Conservation (phyloP, 2,888 invertebrate species). For the Conops quadrifasciatus region DNA sequence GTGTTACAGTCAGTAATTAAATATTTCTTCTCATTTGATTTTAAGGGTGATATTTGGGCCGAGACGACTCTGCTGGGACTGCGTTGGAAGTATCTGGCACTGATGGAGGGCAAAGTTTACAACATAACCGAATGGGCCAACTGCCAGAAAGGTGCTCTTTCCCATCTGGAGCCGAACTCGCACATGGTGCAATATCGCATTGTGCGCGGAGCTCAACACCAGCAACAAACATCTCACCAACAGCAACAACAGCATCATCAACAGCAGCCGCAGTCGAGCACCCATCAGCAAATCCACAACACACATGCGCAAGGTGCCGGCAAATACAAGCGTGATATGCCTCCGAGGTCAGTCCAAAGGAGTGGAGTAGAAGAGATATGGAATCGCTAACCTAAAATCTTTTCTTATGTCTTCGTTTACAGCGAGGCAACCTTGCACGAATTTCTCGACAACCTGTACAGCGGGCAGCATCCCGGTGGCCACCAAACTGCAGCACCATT, state of each 20-base stretch:
- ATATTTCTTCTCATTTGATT: slow-evolving; percentile 20
- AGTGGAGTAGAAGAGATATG: too few relatives aligned
- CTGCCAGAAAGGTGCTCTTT: slow-evolving; percentile 74
- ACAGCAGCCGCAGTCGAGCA: slow-evolving; percentile 45
- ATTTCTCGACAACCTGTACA: slow-evolving; percentile 64
- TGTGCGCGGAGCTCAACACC: slow-evolving; percentile 64
- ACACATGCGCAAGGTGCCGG: slow-evolving; percentile 51
- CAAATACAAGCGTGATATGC: slow-evolving; percentile 46
- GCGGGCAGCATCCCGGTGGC: slow-evolving; percentile 62
- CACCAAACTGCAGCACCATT: slow-evolving; percentile 53
- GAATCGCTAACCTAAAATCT: too few relatives aligned
- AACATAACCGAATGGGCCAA: slow-evolving; percentile 98
- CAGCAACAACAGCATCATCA: slow-evolving; percentile 53
- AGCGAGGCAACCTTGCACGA: slow-evolving; percentile 64
- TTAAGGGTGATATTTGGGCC: slow-evolving; percentile 94
- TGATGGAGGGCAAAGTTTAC: slow-evolving; percentile 95
- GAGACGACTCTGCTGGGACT: slow-evolving; percentile 89
- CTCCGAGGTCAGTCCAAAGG: slow-evolving; percentile 44
- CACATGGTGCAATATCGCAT: slow-evolving; percentile 81
- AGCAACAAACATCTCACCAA: slow-evolving; percentile 60
- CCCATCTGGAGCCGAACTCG: slow-evolving; percentile 86
- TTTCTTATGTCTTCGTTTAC: background rate
- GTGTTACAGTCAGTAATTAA: background rate
- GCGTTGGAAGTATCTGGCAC: slow-evolving; percentile 93
- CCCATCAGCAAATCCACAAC: slow-evolving; percentile 48